Percentiles rank a stretch among this genome's conserved stretches.
phyloP scores from a whole-genome alignment of 2,888 invertebrate species.

The Phyllotreta cruciferae region DNA sequence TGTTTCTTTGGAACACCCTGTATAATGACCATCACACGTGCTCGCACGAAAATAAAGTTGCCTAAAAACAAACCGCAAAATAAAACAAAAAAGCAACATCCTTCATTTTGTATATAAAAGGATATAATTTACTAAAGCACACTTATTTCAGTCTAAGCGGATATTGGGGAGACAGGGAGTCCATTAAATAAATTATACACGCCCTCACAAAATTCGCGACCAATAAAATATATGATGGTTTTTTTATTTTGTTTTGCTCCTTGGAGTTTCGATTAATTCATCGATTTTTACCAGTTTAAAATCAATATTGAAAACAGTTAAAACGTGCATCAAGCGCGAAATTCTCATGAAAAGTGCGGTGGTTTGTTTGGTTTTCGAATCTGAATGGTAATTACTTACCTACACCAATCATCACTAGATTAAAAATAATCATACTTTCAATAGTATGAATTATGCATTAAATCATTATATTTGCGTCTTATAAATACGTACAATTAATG shows the following conservation, averaged over 20 bases:
- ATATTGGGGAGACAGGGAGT: no score
- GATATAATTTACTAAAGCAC: no score
- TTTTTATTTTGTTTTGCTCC: conserved; percentile 7
- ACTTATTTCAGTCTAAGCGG: no score
- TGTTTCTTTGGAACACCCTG: not conserved
- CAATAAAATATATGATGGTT: conserved; percentile 3
- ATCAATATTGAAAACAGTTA: not conserved
- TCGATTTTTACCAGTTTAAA: not conserved
- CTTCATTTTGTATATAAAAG: conserved; percentile 3
- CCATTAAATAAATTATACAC: not conserved
- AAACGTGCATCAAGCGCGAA: not conserved
- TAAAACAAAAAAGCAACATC: not conserved
- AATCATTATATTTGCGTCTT: no score
- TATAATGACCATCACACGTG: conserved; percentile 4
- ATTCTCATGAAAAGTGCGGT: no score
- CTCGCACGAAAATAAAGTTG: no score
- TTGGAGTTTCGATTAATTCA: conserved; percentile 1
- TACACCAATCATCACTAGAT: not conserved
- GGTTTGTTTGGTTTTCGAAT: not conserved
- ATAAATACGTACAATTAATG: no score
- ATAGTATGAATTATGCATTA: no score
- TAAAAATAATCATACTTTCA: no score
- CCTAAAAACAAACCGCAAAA: not conserved
- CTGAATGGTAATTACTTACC: not conserved
- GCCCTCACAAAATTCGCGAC: conserved; percentile 7